These are phyloP conservation scores for Umimayanthus kanabou DNA, from an alignment of 92 coral and sea anemone genomes.

Conservation along the genomic window DNA sequence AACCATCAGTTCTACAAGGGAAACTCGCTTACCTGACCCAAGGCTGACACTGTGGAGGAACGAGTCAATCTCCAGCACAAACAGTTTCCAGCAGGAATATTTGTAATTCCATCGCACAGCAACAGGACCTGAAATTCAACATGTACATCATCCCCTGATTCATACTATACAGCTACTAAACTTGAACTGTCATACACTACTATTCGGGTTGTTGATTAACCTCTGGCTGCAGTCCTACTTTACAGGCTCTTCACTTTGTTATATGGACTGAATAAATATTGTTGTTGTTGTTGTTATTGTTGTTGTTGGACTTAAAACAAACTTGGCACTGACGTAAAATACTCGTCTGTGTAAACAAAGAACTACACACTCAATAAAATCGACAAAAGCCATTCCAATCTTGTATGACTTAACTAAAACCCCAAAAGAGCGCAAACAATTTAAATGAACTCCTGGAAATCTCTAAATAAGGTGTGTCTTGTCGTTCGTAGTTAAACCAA, in stretches of 20 bases:
- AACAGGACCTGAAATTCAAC: constrained; percentile 64
- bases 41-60: constrained; percentile 80
- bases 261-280: no score
- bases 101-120: constrained; percentile 83
- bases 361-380: not conserved
- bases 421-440: not conserved
- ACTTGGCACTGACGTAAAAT: not conserved
- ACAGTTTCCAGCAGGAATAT: constrained; percentile 93
- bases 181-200: no score
- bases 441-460: not conserved
- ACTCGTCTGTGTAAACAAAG: not conserved
- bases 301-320: not conserved
- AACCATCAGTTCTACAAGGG: not conserved
- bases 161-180: not conserved
- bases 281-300: no score
- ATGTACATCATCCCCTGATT: not conserved
- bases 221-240: no score
- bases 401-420: not conserved
- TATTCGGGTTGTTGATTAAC: no score
- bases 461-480: no score
- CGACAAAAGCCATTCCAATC: not conserved
- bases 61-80: constrained; percentile 87
- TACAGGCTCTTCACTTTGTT: no score
- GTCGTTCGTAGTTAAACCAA: not conserved
- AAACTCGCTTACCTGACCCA: constrained; percentile 64